Evolutionary conservation across 1,140 invertebrate genomes (phyloP).

Genomic region (Coelopa frigida): DNA sequence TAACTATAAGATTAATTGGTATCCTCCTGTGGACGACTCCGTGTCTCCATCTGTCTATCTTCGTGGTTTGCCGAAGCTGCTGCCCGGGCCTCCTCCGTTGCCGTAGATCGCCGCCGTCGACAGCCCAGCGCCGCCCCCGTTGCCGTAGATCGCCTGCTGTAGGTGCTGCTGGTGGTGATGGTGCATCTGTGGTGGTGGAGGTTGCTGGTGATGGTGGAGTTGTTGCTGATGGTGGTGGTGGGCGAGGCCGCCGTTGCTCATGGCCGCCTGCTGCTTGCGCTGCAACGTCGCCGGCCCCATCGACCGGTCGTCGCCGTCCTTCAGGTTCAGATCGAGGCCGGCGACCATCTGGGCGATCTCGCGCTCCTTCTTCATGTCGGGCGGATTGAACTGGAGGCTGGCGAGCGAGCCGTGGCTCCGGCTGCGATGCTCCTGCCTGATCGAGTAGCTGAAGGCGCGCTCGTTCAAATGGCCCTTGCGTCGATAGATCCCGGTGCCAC

Average conservation of each 20-base stretch:
- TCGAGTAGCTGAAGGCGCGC: slow-evolving; percentile 87
- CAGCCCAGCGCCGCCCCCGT: slow-evolving; percentile 12
- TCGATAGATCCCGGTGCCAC: slow-evolving; percentile 79
- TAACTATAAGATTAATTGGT: neutral
- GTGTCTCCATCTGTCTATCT: slow-evolving; percentile 26
- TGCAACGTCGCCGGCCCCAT: slow-evolving; percentile 31
- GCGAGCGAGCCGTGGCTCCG: slow-evolving; percentile 83
- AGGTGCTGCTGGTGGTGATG: no score
- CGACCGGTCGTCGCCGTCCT: slow-evolving; percentile 37
- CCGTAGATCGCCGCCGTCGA: slow-evolving; percentile 28
- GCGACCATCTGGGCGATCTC: slow-evolving; percentile 88
- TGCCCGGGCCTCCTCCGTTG: slow-evolving; percentile 25
- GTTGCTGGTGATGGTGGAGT: slow-evolving; percentile 11
- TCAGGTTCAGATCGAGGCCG: slow-evolving; percentile 73
- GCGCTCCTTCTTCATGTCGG: slow-evolving; percentile 78
- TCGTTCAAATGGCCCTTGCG: slow-evolving; percentile 90
- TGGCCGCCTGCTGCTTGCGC: slow-evolving; percentile 24
- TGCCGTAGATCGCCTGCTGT: slow-evolving; percentile 13
- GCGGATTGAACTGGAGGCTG: slow-evolving; percentile 71
- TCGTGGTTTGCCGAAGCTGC: slow-evolving; percentile 37
- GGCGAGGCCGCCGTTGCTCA: slow-evolving; percentile 12
- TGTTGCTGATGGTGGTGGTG: neutral
- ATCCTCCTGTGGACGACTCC: neutral
- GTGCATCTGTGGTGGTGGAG: no score
- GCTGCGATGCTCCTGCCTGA: slow-evolving; percentile 84